Conservation (phyloP, 2,797 vertebrate genomes). For the Melanotaenia maccullochi region DNA sequence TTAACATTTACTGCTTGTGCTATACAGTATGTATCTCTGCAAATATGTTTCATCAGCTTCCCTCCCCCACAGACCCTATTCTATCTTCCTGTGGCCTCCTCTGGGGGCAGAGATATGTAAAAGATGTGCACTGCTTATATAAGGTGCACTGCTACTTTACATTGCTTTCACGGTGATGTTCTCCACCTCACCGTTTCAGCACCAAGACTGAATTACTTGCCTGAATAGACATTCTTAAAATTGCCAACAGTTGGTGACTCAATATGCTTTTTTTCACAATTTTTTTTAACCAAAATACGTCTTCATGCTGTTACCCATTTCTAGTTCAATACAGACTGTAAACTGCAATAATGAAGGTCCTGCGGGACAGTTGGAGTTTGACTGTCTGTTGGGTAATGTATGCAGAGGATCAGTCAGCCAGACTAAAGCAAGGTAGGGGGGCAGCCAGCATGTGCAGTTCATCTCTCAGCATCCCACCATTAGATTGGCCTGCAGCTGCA, state of each 20-base stretch:
- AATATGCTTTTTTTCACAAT: conserved; percentile 1
- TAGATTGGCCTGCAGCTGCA: conserved; percentile 52
- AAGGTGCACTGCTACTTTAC: conserved; percentile 24
- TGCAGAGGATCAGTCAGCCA: conserved; percentile 63
- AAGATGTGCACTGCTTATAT: conserved; percentile 29
- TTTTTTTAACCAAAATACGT: conserved; percentile 5
- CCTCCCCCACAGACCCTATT: conserved; percentile 5
- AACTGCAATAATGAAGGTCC: conserved; percentile 56
- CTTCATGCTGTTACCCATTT: conserved; percentile 42
- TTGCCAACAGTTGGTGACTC: conserved; percentile 30
- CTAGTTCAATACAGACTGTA: conserved; percentile 41
- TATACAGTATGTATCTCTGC: conserved; percentile 49
- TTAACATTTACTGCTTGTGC: conserved; percentile 42
- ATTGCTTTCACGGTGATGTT: conserved; percentile 33
- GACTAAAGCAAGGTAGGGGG: conserved; percentile 48
- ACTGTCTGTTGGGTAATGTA: conserved; percentile 60
- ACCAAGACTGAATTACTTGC: conserved; percentile 19
- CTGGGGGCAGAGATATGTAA: conserved; percentile 28
- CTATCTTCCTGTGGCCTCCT: conserved; percentile 3
- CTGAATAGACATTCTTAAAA: conserved; percentile 27
- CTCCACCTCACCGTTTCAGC: conserved; percentile 25
- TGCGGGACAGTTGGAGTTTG: conserved; percentile 47
- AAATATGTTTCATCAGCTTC: conserved; percentile 34
- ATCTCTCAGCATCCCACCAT: conserved; percentile 40
- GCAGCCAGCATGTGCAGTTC: conserved; percentile 35